Evolutionary conservation across 2,113 vertebrate species (phyloP).

Genomic region (Erythrolamprus reginae): DNA sequence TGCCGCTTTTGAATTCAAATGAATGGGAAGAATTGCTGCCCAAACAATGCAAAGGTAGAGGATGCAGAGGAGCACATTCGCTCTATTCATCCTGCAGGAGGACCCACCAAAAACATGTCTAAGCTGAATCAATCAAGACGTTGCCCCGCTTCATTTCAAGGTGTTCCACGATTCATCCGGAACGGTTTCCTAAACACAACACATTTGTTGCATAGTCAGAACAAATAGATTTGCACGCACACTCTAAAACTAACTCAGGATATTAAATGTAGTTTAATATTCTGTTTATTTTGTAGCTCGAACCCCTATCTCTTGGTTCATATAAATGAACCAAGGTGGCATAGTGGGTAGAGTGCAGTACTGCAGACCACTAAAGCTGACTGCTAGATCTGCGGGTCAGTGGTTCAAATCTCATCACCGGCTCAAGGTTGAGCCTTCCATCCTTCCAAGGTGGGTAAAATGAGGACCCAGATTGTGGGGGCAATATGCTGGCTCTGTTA

Average conservation of each 20-base stretch:
- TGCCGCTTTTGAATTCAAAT: background rate
- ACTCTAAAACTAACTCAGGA: background rate
- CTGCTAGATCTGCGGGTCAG: no score
- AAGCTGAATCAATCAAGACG: background rate
- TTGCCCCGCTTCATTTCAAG: background rate
- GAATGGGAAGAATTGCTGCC: background rate
- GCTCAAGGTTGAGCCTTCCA: no score
- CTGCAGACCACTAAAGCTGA: no score
- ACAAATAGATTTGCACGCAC: background rate
- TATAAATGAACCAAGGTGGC: no score
- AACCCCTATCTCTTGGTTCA: background rate
- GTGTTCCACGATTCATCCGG: background rate
- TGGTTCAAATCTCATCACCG: no score
- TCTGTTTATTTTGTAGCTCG: background rate
- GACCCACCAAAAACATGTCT: background rate
- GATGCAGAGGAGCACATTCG: background rate
- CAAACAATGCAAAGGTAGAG: background rate
- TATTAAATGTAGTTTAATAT: background rate
- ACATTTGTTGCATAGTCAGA: background rate
- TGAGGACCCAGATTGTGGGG: no score
- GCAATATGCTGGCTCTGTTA: no score
- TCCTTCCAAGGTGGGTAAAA: no score
- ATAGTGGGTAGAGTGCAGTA: no score
- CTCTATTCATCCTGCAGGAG: background rate
- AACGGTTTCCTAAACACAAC: background rate